A percentile compares a stretch with the other conserved stretches of the same genome.
Evolutionary conservation across 1,140 invertebrate species (phyloP).

Genomic region (Euwallacea fornicatus): DNA sequence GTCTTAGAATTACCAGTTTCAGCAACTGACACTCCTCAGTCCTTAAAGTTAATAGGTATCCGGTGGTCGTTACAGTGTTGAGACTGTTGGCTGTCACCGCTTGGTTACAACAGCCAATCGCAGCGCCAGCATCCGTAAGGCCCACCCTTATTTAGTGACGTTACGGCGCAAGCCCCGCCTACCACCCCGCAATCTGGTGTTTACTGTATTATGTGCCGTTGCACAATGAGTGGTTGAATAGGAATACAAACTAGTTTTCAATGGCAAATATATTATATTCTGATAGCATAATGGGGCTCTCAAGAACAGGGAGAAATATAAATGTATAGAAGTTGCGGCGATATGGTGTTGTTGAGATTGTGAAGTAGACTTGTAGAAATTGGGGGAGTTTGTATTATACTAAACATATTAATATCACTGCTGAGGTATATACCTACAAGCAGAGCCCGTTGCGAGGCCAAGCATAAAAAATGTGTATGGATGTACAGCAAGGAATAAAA

Average conservation of each 20-base stretch:
- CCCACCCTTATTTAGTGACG: conserved; percentile 43
- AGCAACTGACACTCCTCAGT: conserved; percentile 35
- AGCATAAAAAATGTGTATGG: conserved; percentile 20
- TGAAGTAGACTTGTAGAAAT: conserved; percentile 31
- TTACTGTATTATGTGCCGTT: conserved; percentile 51
- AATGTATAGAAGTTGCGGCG: conserved; percentile 40
- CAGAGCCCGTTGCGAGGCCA: conserved; percentile 14
- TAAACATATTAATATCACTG: conserved; percentile 14
- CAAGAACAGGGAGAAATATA: conserved; percentile 41
- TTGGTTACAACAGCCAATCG: conserved; percentile 46
- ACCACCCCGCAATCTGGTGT: conserved; percentile 46
- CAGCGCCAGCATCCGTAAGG: background rate
- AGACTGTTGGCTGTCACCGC: conserved; percentile 48
- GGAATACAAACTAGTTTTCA: conserved; percentile 53
- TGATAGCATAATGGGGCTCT: conserved; percentile 45
- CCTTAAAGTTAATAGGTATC: conserved; percentile 41
- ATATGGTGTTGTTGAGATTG: conserved; percentile 24
- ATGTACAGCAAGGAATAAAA: background rate
- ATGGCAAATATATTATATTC: conserved; percentile 50
- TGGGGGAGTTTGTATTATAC: conserved; percentile 29
- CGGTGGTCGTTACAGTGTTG: conserved; percentile 47
- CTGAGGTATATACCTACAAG: background rate
- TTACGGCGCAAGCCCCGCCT: conserved; percentile 35
- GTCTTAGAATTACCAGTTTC: conserved; percentile 35
- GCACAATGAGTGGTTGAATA: conserved; percentile 50